Conservation (phyloP, 35 echinoderm and acorn worm species). For the Acanthaster planci region DNA sequence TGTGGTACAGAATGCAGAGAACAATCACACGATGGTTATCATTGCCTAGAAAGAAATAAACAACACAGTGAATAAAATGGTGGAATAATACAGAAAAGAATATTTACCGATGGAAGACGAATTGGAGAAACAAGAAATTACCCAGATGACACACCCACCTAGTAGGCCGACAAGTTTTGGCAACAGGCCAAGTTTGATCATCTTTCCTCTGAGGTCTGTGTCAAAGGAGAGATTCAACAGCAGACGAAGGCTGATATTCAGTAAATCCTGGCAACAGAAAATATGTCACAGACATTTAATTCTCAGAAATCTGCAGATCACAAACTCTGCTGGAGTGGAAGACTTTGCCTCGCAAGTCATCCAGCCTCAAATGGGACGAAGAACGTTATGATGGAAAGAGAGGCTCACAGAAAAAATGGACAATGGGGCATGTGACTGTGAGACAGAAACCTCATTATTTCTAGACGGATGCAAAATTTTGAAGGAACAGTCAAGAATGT, state of each 20-base stretch:
- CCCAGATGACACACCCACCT: slow-evolving; percentile 49
- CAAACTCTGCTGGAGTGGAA: background rate
- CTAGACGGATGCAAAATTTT: too few species aligned
- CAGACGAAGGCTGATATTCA: slow-evolving; percentile 93
- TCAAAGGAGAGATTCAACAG: slow-evolving; percentile 96
- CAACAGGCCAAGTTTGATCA: slow-evolving; percentile 95
- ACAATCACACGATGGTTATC: slow-evolving; percentile 92
- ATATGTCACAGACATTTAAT: background rate
- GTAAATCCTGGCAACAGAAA: slow-evolving; percentile 70
- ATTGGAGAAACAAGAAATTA: too few species aligned
- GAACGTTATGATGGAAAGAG: background rate
- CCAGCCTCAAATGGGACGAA: too few species aligned
- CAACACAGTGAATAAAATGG: background rate
- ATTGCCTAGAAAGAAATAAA: slow-evolving; percentile 63
- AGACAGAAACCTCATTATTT: too few species aligned
- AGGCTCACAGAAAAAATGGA: background rate
- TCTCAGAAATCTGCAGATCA: background rate
- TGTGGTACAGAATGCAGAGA: slow-evolving; percentile 89
- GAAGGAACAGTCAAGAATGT: too few species aligned
- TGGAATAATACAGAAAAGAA: too few species aligned
- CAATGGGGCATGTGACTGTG: too few species aligned
- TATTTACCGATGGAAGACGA: too few species aligned
- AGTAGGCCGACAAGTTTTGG: slow-evolving; percentile 94
- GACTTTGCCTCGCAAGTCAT: background rate
- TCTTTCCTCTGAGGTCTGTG: slow-evolving; percentile 90